Conservation (phyloP, 2,113 vertebrate genomes). For the Mormyrus lacerda region DNA sequence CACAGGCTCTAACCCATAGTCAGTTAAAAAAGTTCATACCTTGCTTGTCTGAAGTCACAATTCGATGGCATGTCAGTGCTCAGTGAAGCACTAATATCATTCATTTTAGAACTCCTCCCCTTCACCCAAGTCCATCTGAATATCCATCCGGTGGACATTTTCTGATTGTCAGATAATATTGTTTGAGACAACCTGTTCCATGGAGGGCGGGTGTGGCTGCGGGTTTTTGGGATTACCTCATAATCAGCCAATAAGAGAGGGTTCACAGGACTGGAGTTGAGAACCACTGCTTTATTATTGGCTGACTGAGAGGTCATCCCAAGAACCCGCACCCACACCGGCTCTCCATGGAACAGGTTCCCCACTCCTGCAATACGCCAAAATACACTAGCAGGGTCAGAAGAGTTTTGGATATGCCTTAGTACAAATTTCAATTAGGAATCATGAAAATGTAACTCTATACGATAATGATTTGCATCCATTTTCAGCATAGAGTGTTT, state of each 20-base stretch:
- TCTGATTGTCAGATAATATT: background rate
- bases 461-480: background rate
- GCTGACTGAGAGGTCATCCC: too few species aligned
- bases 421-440: background rate
- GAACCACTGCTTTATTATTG: too few species aligned
- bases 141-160: background rate
- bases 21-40: background rate
- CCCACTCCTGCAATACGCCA: background rate
- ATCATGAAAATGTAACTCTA: background rate
- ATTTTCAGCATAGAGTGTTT: background rate
- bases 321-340: too few species aligned
- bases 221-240: too few species aligned
- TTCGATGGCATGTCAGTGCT: background rate
- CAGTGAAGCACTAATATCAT: background rate
- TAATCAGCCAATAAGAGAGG: too few species aligned
- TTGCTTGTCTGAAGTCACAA: background rate
- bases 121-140: background rate
- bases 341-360: too few species aligned
- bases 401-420: background rate
- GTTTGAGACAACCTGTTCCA: background rate
- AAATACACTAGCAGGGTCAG: background rate
- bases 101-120: conserved; percentile 8
- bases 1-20: background rate
- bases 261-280: too few species aligned
- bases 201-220: too few species aligned